These are phyloP conservation scores for Chaetodon trifascialis DNA, from an alignment of 2,113 vertebrate genomes.

Conservation along the genomic window DNA sequence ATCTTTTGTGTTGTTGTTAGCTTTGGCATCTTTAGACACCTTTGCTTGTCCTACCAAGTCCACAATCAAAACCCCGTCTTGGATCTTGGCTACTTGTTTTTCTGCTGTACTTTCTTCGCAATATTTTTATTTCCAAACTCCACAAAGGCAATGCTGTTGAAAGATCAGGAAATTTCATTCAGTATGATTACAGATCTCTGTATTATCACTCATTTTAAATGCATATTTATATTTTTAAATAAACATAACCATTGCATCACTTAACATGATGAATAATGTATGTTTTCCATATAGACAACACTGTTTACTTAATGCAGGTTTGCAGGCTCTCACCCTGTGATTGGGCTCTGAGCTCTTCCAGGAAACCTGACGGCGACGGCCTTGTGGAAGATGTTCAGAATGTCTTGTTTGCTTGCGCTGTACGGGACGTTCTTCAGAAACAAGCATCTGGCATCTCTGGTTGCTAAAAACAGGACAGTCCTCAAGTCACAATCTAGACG, in stretches of 20 bases:
- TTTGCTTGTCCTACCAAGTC: conserved; percentile 86
- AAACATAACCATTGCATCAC: not conserved
- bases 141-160: conserved; percentile 90
- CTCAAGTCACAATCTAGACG: not conserved
- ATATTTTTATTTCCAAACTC: conserved; percentile 90
- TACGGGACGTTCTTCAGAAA: conserved; percentile 93
- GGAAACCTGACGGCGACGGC: conserved; percentile 88
- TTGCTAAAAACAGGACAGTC: conserved; percentile 61
- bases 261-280: not conserved
- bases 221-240: not conserved
- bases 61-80: conserved; percentile 88
- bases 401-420: conserved; percentile 84
- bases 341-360: conserved; percentile 82
- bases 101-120: conserved; percentile 85
- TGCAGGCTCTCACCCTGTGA: conserved; percentile 86
- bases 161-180: not conserved
- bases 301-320: not conserved
- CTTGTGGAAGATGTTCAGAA: conserved; percentile 88
- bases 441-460: conserved; percentile 88
- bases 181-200: not conserved
- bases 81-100: conserved; percentile 87
- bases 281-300: too few species aligned
- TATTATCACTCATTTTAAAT: not conserved
- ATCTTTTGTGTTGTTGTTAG: conserved; percentile 48
- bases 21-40: conserved; percentile 52